These are phyloP conservation scores for Rhinatrema bivittatum DNA, from an alignment of 2,797 vertebrate species.

Conservation along the genomic window DNA sequence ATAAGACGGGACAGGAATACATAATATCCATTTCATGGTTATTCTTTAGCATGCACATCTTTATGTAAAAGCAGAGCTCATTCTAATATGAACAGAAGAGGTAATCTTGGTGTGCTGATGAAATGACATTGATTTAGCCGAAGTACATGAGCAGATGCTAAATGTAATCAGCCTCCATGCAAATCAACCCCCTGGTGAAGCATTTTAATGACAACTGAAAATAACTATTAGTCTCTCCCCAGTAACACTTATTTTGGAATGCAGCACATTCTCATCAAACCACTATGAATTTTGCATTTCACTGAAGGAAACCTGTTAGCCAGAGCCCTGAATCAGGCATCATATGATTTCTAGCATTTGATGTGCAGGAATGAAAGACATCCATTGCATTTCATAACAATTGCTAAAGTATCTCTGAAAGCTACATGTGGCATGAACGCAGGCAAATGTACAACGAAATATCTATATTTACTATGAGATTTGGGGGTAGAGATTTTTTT, in stretches of 20 bases:
- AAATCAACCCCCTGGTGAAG: slow-evolving; percentile 28
- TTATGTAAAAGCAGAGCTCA: slow-evolving; percentile 17
- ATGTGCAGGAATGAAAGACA: slow-evolving; percentile 5
- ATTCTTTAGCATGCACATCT: slow-evolving; percentile 17
- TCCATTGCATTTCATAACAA: slow-evolving; percentile 4
- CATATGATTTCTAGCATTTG: slow-evolving; percentile 7
- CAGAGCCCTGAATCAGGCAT: slow-evolving; percentile 8
- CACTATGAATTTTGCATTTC: slow-evolving; percentile 4
- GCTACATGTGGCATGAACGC: no score
- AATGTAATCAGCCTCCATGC: slow-evolving; percentile 39
- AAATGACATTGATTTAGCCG: slow-evolving; percentile 30
- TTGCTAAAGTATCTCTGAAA: no score
- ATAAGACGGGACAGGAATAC: no score
- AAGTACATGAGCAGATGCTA: slow-evolving; percentile 23
- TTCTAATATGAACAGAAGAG: slow-evolving; percentile 22
- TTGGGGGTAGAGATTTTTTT: no score
- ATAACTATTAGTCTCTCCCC: slow-evolving; percentile 20
- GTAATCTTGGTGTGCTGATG: slow-evolving; percentile 24
- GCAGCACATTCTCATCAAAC: slow-evolving; percentile 17
- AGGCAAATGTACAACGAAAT: no score
- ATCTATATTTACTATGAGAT: no score
- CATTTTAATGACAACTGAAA: slow-evolving; percentile 28
- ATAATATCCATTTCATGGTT: slow-evolving; percentile 18
- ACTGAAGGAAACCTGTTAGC: slow-evolving; percentile 16
- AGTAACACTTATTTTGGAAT: slow-evolving; percentile 22